These are phyloP conservation scores for Neopelma chrysocephalum DNA, from an alignment of 2,797 vertebrate species.

Conservation along the genomic window DNA sequence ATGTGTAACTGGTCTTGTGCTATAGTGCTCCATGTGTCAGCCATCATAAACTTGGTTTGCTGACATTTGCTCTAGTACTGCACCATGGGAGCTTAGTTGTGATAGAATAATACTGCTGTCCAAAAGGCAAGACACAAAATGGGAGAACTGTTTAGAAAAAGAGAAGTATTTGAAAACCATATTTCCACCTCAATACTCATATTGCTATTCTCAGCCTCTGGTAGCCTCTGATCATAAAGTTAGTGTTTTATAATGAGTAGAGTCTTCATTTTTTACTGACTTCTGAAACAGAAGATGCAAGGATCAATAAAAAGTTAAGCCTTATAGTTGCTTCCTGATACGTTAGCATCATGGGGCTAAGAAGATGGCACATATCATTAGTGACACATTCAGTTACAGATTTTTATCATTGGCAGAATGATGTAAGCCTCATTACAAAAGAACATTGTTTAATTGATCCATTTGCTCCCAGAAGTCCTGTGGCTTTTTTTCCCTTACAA, in stretches of 20 bases:
- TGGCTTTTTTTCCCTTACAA: background rate
- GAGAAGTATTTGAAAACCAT: background rate
- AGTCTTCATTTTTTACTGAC: background rate
- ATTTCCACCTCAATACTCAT: background rate
- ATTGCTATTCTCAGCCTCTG: background rate
- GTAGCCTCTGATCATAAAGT: background rate
- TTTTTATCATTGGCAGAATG: conserved; percentile 20
- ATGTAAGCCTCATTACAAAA: conserved; percentile 38
- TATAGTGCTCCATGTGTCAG: background rate
- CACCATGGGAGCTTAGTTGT: background rate
- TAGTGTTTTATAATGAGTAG: background rate
- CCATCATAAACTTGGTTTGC: background rate
- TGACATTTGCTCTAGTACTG: background rate
- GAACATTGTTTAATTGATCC: conserved; percentile 46
- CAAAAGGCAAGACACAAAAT: background rate
- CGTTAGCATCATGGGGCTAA: background rate
- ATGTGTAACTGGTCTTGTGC: background rate
- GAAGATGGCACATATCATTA: conserved; percentile 5
- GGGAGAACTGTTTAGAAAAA: background rate
- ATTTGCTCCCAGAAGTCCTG: conserved; percentile 8
- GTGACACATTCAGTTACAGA: background rate
- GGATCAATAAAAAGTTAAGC: background rate
- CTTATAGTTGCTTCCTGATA: background rate
- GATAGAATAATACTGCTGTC: background rate
- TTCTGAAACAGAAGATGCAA: background rate